Percentiles rank a stretch among this genome's conserved stretches.
Evolutionary conservation across 2,797 vertebrate genomes (phyloP).

Genomic region (Etheostoma perlongum): DNA sequence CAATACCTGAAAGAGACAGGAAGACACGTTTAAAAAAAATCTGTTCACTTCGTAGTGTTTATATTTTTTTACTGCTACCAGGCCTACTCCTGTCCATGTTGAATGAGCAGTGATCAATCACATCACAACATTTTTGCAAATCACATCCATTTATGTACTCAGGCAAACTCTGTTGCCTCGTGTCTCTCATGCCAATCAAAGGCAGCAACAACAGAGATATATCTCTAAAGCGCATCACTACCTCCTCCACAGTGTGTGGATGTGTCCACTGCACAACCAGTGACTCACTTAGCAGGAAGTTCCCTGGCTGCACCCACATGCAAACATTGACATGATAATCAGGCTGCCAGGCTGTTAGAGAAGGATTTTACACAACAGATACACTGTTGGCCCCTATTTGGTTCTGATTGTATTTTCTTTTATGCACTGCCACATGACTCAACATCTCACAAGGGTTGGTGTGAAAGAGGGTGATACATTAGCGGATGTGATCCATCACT

Average conservation of each 20-base stretch:
- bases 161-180: slow-evolving; percentile 64
- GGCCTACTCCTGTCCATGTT: slow-evolving; percentile 4
- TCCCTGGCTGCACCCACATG: slow-evolving; percentile 74
- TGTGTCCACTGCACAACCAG: slow-evolving; percentile 63
- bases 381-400: slow-evolving; percentile 60
- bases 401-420: slow-evolving; percentile 26
- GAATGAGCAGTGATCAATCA: slow-evolving; percentile 33
- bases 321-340: slow-evolving; percentile 19
- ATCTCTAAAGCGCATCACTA: slow-evolving; percentile 69
- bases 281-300: slow-evolving; percentile 83
- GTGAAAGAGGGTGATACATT: slow-evolving; percentile 23
- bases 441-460: slow-evolving; percentile 20
- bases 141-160: slow-evolving; percentile 63
- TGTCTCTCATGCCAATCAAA: slow-evolving; percentile 46
- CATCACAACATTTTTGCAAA: slow-evolving; percentile 4
- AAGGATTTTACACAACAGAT: slow-evolving; percentile 35
- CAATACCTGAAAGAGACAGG: slow-evolving; percentile 85
- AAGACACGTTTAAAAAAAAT: slow-evolving; percentile 35
- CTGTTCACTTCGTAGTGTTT: background rate
- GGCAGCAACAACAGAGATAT: slow-evolving; percentile 31
- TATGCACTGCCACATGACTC: slow-evolving; percentile 32
- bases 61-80: background rate
- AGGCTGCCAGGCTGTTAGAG: slow-evolving; percentile 35
- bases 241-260: slow-evolving; percentile 81
- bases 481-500: slow-evolving; percentile 21